These are phyloP conservation scores for Dasysyrphus tricinctus DNA, from an alignment of 2,888 invertebrate species.

Conservation along the genomic window DNA sequence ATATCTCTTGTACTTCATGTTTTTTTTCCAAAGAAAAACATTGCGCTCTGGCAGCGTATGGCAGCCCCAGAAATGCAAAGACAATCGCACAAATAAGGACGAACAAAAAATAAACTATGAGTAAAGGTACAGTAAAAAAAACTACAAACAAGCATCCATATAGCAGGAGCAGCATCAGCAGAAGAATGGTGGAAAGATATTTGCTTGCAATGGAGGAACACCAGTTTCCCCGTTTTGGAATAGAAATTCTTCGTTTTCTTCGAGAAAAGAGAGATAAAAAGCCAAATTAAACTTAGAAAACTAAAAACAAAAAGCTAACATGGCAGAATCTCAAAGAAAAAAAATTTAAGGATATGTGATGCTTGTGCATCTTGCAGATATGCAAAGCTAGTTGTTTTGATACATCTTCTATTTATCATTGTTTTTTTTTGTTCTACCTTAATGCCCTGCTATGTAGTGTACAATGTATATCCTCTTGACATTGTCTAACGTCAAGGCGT, in stretches of 20 bases:
- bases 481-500: slow-evolving; percentile 53
- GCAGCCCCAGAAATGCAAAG: slow-evolving; percentile 5
- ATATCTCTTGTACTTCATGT: slow-evolving; percentile 39
- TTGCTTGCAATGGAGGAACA: slow-evolving; percentile 6
- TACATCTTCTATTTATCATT: slow-evolving; percentile 67
- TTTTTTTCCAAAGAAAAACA: slow-evolving; percentile 40
- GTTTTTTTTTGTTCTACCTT: slow-evolving; percentile 57
- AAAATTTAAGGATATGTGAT: slow-evolving; percentile 40
- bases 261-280: not conserved
- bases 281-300: slow-evolving; percentile 16
- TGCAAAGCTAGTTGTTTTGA: slow-evolving; percentile 41
- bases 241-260: slow-evolving; percentile 30
- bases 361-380: slow-evolving; percentile 65
- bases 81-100: slow-evolving; percentile 5
- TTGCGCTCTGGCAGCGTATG: slow-evolving; percentile 12
- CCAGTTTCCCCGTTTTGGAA: slow-evolving; percentile 31
- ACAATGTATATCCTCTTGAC: slow-evolving; percentile 30
- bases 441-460: not conserved
- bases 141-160: slow-evolving; percentile 27
- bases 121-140: slow-evolving; percentile 2
- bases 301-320: slow-evolving; percentile 21
- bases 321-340: not conserved
- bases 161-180: too few relatives aligned
- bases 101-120: slow-evolving; percentile 1
- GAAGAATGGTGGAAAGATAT: slow-evolving; percentile 15